Evolutionary conservation across 1,140 invertebrate genomes (phyloP).

Genomic region (Elysia chlorotica): DNA sequence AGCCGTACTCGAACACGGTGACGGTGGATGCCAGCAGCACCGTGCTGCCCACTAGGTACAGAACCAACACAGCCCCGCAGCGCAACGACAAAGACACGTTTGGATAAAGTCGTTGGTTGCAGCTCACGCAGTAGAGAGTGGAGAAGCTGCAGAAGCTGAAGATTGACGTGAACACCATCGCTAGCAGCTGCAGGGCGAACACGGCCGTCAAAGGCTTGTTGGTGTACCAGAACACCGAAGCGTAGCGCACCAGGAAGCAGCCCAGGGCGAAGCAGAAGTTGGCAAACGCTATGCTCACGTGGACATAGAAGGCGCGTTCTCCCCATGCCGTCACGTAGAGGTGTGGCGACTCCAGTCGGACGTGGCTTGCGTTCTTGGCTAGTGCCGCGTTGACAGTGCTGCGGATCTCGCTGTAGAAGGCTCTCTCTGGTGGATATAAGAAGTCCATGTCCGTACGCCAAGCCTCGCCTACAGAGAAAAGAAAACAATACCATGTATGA

Average conservation of each 20-base stretch:
- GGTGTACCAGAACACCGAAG: slow-evolving; percentile 54
- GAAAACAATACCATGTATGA: too few species aligned
- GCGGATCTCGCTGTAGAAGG: slow-evolving; percentile 32
- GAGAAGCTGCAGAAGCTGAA: slow-evolving; percentile 41
- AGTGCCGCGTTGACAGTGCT: slow-evolving; percentile 36
- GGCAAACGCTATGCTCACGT: slow-evolving; percentile 40
- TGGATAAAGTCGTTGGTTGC: slow-evolving; percentile 33
- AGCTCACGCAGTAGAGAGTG: slow-evolving; percentile 41
- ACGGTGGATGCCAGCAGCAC: slow-evolving; percentile 41
- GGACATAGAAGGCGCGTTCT: slow-evolving; percentile 21
- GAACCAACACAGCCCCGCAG: slow-evolving; percentile 23
- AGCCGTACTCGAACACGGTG: slow-evolving; percentile 48
- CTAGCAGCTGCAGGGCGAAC: slow-evolving; percentile 45
- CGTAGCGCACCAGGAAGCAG: slow-evolving; percentile 39
- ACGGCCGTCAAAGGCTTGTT: slow-evolving; percentile 42
- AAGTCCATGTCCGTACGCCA: slow-evolving; percentile 48
- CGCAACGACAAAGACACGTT: slow-evolving; percentile 32
- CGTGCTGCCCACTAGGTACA: slow-evolving; percentile 39
- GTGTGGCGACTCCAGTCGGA: slow-evolving; percentile 28
- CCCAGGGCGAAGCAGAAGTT: slow-evolving; percentile 45
- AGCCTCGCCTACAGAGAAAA: too few species aligned
- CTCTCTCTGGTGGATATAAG: slow-evolving; percentile 34
- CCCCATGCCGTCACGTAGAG: slow-evolving; percentile 26
- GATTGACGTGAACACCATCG: slow-evolving; percentile 32
- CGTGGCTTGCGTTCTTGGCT: slow-evolving; percentile 24